Conservation (phyloP, 2,888 invertebrate genomes). For the Dasypogon diadema region DNA sequence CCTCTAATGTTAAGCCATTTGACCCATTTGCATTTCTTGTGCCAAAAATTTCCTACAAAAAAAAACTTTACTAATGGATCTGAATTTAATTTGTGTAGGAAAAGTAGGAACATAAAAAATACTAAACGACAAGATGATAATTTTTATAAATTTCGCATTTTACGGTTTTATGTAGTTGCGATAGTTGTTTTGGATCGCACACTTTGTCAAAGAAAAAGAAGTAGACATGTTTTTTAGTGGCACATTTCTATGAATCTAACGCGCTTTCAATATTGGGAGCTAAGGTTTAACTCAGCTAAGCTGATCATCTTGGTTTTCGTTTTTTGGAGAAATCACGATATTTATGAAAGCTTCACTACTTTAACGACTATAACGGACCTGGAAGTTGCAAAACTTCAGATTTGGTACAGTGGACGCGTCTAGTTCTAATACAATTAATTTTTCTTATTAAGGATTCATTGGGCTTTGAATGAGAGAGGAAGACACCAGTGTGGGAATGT, state of each 20-base stretch:
- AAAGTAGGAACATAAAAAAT: background rate
- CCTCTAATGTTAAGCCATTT: background rate
- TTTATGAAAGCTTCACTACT: conserved; percentile 26
- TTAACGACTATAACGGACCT: conserved; percentile 25
- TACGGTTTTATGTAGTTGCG: conserved; percentile 21
- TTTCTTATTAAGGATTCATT: background rate
- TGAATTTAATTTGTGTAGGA: background rate
- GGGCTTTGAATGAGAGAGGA: background rate
- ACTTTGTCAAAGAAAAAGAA: background rate
- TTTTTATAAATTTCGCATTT: conserved; percentile 44
- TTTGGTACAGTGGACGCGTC: background rate
- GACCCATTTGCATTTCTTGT: conserved; percentile 43
- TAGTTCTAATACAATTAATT: background rate
- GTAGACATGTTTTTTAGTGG: conserved; percentile 10
- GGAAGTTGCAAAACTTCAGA: background rate
- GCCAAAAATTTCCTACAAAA: conserved; percentile 30
- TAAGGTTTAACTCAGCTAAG: background rate
- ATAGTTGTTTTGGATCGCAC: background rate
- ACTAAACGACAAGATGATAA: conserved; percentile 13
- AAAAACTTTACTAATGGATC: conserved; percentile 40
- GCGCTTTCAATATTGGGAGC: conserved; percentile 15
- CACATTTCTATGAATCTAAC: conserved; percentile 12
- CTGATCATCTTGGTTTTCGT: conserved; percentile 15
- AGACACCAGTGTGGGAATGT: no score
- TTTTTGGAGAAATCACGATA: conserved; percentile 9